These are phyloP conservation scores for Tipula vernalis DNA, from an alignment of 2,888 invertebrate genomes.

Conservation along the genomic window DNA sequence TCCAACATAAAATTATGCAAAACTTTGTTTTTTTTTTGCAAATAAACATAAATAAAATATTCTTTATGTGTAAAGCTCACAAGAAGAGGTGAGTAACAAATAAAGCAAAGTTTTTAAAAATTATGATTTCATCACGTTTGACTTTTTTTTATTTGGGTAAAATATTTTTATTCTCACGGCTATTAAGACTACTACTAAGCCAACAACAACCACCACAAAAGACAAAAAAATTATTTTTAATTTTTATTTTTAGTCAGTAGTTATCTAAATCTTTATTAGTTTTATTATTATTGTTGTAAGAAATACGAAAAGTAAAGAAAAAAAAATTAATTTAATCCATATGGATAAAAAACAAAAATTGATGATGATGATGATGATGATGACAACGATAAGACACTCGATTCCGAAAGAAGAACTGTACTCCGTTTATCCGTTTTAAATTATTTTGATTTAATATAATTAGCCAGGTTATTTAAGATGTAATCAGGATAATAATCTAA, in stretches of 20 bases:
- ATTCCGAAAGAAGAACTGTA: background rate
- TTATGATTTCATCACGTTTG: slow-evolving; percentile 4
- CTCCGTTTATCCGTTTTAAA: background rate
- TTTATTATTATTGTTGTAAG: background rate
- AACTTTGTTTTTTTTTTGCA: background rate
- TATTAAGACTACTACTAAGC: background rate
- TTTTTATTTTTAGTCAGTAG: background rate
- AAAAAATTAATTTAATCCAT: background rate
- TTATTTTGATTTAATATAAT: background rate
- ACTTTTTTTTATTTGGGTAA: background rate
- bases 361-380: background rate
- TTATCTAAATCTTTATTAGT: slow-evolving; percentile 4
- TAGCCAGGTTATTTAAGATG: background rate
- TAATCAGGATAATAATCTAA: background rate
- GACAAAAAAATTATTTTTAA: background rate
- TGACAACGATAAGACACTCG: background rate
- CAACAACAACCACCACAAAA: background rate
- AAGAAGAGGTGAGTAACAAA: background rate
- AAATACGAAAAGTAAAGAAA: background rate
- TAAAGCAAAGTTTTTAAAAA: background rate
- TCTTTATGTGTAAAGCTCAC: background rate
- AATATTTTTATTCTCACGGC: slow-evolving; percentile 4
- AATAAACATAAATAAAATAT: background rate
- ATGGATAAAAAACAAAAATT: background rate
- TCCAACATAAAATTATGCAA: background rate